Base-by-base conservation (phyloP, 2,888 invertebrate species). In the Apamea epomidion region DNA sequence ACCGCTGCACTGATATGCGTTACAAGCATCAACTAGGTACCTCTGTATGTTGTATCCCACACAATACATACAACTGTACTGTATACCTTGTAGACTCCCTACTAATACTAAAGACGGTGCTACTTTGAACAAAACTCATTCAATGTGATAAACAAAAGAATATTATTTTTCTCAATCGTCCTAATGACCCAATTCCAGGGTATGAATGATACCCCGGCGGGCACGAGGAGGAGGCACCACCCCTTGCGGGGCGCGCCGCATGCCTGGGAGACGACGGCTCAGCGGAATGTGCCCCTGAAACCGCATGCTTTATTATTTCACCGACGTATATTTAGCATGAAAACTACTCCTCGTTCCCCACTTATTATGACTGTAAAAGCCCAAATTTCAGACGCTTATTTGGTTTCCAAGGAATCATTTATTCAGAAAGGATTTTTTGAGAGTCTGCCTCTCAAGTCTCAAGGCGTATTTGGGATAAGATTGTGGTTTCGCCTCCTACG, bases 121-220 rank as follows among this genome's bases (percentile, higher is more conserved):
- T 37, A 65, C 16, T 64, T 72, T 76, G 58, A 14, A 77, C 25
- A 68, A 60, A 48, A 70, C 37, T 83, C 88, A 89, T 89, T 88
- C 83, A 86, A 81, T 45, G 64, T 84, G 64, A 78, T 76, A 79
- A 80, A 87, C 83, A 88, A 90, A 83, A 81, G 87, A 74, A 79
- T 76, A 86, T 82, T 87, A 81, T 76, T 84, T 87, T 85, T 86
- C 79, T 78, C 88, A 88, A 89, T 89, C 84, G 90, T 85, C 84
- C 90, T 92, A 90, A 91, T 92, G 89, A 92, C 92, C 92, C 88
- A 90, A 89, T 91, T 92, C 76, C 82, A 71, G 82, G 83, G 84
- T 90, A 92, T 92, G 92, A 92, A 92, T 92, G 92, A 91, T 92
- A 88, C 90, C 90, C 90, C 87, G 76, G 90, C 82, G 90, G 75